These are phyloP conservation scores for Clinocottus analis DNA, from an alignment of 2,113 vertebrate genomes.

Conservation along the genomic window DNA sequence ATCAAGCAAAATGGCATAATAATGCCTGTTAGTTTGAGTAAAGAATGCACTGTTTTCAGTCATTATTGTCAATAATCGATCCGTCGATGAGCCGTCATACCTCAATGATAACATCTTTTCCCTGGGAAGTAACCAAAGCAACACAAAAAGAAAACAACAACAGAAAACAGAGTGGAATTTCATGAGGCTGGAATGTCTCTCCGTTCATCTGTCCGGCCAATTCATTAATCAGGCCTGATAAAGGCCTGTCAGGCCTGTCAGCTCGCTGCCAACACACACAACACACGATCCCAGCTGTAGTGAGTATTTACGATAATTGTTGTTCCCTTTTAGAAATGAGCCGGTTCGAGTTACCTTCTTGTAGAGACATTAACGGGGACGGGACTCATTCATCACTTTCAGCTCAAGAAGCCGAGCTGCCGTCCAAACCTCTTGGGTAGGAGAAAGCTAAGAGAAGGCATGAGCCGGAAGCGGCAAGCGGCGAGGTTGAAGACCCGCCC, in stretches of 20 bases:
- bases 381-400: neutral
- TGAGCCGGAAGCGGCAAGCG: neutral
- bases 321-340: neutral
- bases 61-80: slow-evolving; percentile 30
- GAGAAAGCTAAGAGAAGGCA: neutral
- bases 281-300: slow-evolving; percentile 35
- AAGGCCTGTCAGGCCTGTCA: slow-evolving; percentile 36
- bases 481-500: neutral
- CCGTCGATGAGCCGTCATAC: slow-evolving; percentile 17
- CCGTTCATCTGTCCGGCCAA: slow-evolving; percentile 36
- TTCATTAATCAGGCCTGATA: slow-evolving; percentile 70
- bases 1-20: slow-evolving; percentile 21
- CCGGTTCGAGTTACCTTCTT: neutral
- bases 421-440: neutral
- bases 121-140: slow-evolving; percentile 55
- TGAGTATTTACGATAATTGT: slow-evolving; percentile 35
- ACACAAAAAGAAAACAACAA: slow-evolving; percentile 46
- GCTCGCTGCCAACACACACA: slow-evolving; percentile 43
- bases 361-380: slow-evolving; percentile 18
- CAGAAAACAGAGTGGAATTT: slow-evolving; percentile 38
- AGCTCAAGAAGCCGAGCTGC: slow-evolving; percentile 3
- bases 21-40: slow-evolving; percentile 1
- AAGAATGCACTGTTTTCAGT: slow-evolving; percentile 39
- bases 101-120: slow-evolving; percentile 48
- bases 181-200: slow-evolving; percentile 50